Evolutionary conservation across 92 coral and sea anemone species (phyloP).

Genomic region (Bergia puertoricense): DNA sequence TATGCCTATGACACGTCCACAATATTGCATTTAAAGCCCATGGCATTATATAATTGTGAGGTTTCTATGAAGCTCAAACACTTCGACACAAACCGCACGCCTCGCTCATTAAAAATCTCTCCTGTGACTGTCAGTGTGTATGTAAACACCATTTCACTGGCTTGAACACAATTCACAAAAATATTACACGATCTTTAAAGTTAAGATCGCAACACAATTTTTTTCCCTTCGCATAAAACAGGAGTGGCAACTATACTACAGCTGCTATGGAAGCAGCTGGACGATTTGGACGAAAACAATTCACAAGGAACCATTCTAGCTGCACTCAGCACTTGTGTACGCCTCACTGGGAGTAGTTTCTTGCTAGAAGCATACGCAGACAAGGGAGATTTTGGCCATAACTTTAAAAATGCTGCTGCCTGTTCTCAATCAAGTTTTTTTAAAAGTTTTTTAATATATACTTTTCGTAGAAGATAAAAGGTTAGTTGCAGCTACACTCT

Average conservation of each 20-base stretch:
- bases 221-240: neutral
- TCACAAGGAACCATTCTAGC: slow-evolving; percentile 14
- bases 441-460: too few species aligned
- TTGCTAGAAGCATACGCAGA: neutral
- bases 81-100: slow-evolving; percentile 2
- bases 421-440: too few species aligned
- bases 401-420: too few species aligned
- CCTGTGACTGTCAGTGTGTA: neutral
- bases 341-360: neutral
- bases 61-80: neutral
- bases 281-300: neutral
- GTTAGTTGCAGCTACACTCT: neutral
- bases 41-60: too few species aligned
- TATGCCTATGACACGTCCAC: neutral
- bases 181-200: neutral
- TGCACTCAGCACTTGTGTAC: neutral
- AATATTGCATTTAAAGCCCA: neutral
- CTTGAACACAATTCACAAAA: neutral
- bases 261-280: slow-evolving; percentile 1
- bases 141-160: slow-evolving; percentile 9
- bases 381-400: neutral
- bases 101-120: slow-evolving; percentile 2
- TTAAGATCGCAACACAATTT: too few species aligned
- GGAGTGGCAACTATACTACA: slow-evolving; percentile 11
- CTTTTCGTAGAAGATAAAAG: neutral